Percentiles rank a stretch among this genome's conserved stretches.
phyloP scores from a whole-genome alignment of 2,113 vertebrate genomes.

The Chlamydotis undulata region DNA sequence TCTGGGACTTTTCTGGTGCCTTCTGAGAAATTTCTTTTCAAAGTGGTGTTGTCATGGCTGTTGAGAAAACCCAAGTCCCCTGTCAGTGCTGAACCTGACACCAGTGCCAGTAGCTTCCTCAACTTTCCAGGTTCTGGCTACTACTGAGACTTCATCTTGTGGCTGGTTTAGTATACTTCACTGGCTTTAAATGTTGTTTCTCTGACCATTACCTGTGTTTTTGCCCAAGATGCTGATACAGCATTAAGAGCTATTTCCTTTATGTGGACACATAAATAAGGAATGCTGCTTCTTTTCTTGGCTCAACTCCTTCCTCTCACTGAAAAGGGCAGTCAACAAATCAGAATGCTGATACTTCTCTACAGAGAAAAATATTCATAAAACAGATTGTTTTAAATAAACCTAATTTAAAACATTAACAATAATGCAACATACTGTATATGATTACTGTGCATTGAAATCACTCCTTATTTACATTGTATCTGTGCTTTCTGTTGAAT shows the following conservation, averaged over 20 bases:
- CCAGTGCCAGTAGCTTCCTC: neutral
- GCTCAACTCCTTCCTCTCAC: neutral
- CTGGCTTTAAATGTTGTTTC: neutral
- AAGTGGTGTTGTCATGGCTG: neutral
- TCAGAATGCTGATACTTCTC: neutral
- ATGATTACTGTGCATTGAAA: neutral
- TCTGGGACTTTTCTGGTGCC: neutral
- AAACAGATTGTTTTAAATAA: neutral
- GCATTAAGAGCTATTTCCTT: neutral
- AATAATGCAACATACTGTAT: neutral
- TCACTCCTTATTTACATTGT: neutral
- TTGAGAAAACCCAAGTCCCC: neutral
- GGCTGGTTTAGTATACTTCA: neutral
- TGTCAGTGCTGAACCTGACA: neutral
- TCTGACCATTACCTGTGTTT: neutral
- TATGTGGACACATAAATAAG: neutral
- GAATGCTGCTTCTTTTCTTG: neutral
- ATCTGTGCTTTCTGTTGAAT: neutral
- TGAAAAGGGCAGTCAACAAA: neutral
- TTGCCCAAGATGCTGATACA: neutral
- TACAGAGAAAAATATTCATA: neutral
- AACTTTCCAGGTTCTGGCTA: neutral
- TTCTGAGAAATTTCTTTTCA: neutral
- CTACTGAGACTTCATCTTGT: neutral
- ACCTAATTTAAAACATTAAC: neutral